phyloP scores from a whole-genome alignment of 2,888 invertebrate species.

The Mimachlamys varia region DNA sequence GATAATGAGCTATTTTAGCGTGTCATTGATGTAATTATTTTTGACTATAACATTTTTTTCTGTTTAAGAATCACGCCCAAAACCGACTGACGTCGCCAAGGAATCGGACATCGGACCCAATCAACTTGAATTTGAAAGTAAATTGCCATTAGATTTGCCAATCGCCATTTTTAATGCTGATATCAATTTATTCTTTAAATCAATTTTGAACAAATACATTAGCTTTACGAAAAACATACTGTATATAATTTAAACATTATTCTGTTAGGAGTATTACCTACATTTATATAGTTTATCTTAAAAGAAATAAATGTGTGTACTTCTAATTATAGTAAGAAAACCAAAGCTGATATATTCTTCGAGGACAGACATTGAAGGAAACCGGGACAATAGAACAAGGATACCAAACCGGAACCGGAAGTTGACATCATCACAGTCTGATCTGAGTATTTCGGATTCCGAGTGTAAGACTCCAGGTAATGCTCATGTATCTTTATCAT shows the following conservation, averaged over 20 bases:
- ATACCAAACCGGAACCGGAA: constrained; percentile 13
- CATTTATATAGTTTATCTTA: no score
- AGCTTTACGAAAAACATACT: no score
- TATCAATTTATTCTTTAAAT: no score
- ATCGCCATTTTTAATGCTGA: no score
- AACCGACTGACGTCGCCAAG: not conserved
- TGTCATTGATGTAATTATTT: no score
- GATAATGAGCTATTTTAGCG: no score
- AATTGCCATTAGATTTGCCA: not conserved
- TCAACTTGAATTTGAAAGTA: not conserved
- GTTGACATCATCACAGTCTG: not conserved
- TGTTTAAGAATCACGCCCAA: not conserved
- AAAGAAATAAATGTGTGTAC: not conserved
- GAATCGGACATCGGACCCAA: not conserved
- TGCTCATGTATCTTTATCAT: not conserved
- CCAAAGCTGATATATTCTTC: constrained; percentile 16
- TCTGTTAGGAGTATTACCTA: no score
- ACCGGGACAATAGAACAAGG: not conserved
- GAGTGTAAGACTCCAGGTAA: constrained; percentile 16
- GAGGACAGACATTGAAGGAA: not conserved
- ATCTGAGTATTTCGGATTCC: not conserved
- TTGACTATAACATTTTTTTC: not conserved
- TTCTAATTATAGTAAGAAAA: not conserved
- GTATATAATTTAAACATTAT: no score
- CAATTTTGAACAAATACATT: no score